Base-by-base conservation (phyloP, 2,888 invertebrate species). In the Ormyrus pomaceus region DNA sequence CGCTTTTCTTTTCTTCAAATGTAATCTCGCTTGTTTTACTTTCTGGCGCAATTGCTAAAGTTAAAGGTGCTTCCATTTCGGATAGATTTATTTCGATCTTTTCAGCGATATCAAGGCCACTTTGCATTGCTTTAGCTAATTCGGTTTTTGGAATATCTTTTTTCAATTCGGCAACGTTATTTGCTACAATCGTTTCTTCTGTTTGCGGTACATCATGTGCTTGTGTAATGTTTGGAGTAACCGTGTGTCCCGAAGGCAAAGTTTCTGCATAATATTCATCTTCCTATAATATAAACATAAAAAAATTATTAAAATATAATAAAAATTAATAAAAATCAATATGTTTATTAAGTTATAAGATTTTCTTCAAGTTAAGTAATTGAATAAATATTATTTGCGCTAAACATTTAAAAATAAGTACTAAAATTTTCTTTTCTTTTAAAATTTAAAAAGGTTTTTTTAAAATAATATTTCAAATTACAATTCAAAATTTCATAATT, bases 1-100 rank as follows among this genome's bases (percentile, higher is more conserved):
- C 83, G 83, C 94, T 88, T 91, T 94, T 92, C 86, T 90, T 93
- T 92, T 91, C 93, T 87, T 91, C 92, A 88, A 92, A 93, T 51
- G 86, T 91, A 51, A 93, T 86, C 74, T 92, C 90, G 7, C 92
- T 92, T 46, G 88, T 90, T 86, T 94, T 95, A 79, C 89, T 89
- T 81, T 93, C 94, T 11, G 93, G 93, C 85, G 89, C 91, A 8
- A 91, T 82, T 75, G 91, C 90, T 58, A 86, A 86, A n/a, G 84
- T 83, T 75, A 92, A 90, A 62, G 89, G 86, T 5, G 92, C 90
- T 90, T 94, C 93, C 83, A 92, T 92, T 86, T 94, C 93, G 19
- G 91, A 92, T 45, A 89, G 80, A 0, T 89, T 90, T 56, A 92
- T 89, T 87, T 93, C 91, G 10, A 88, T 89, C 86, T 92, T 91